Evolutionary conservation across 2,797 vertebrate species (phyloP), one percentile per base, ranked within the genome.

Genomic region (Enteromius trimaculatus): DNA sequence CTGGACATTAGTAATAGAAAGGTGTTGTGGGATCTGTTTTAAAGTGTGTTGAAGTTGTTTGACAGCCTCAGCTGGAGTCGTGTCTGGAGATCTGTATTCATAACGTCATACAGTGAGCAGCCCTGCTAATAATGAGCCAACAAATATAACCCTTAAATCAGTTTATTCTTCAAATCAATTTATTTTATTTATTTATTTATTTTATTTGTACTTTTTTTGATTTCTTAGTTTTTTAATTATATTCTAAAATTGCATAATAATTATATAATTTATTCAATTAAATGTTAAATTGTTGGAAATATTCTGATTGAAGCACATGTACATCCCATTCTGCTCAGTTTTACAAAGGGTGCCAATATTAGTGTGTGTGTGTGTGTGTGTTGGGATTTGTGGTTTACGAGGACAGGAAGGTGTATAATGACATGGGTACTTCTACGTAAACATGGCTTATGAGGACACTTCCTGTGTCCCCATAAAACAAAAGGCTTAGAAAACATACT

Each of bases 1-100:
- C 55, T 62, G 51, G 31, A 26, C 2, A 53, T 8, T 23, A 51
- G 34, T 2, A 53, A 44, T 5, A 47, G 7, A 62, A 49, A 87
- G 66, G 84, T 44, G 85, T 83, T 44, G 26, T 89, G 79, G 88
- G 31, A 86, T 88, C 83, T 86, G 39, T 37, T 58, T 51, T 83
- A 34, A 55, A 66, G 70, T 77, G 64, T 86, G 82, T 87, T 17
- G 82, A 86, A 77, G 71, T 88, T 19, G 6, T 51, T 51, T 51
- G 49, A 51, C 49, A n/a, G 77, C 87, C 87, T 90, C 65, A 55
- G 84, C 80, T 90, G 90, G 88, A 81, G 80, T 84, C 85, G 79
- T 16, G 49, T 66, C 60, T 29, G 60, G 26, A 64, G 26, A 60
- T 85, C 47, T 71, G 60, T 85, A 23, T 39, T 4, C 84, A n/a